Evolutionary conservation across 2,888 invertebrate species (phyloP).

Genomic region (Caradrina kadenii): DNA sequence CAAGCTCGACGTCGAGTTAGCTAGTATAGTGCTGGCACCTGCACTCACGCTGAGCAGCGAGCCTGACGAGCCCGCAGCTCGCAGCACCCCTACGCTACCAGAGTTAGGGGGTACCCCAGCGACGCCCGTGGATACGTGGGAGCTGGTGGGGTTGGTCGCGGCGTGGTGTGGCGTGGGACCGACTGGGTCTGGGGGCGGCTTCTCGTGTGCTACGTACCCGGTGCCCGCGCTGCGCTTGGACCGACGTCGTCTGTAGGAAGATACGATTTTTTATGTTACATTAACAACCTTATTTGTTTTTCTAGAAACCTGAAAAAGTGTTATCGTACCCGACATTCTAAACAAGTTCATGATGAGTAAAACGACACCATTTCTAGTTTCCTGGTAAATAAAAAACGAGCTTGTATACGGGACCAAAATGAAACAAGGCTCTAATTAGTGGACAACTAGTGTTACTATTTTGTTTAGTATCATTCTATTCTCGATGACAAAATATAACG

Average conservation of each 20-base stretch:
- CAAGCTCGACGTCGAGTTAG: conserved; percentile 86
- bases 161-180: conserved; percentile 25
- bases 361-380: too few relatives aligned
- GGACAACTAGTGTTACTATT: too few relatives aligned
- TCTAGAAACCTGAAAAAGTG: too few relatives aligned
- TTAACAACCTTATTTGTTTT: too few relatives aligned
- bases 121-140: conserved; percentile 30
- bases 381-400: too few relatives aligned
- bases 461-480: too few relatives aligned
- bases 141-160: conserved; percentile 43
- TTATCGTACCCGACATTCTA: too few relatives aligned
- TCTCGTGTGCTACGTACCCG: conserved; percentile 71
- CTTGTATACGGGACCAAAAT: too few relatives aligned
- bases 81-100: conserved; percentile 30
- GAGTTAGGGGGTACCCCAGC: neutral
- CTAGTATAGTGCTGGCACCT: conserved; percentile 91
- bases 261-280: neutral
- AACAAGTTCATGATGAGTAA: too few relatives aligned
- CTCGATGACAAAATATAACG: too few relatives aligned
- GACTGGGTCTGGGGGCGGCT: conserved; percentile 54
- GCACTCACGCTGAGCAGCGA: conserved; percentile 90
- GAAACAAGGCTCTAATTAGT: too few relatives aligned
- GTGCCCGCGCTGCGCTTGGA: conserved; percentile 70
- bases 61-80: conserved; percentile 66
- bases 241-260: conserved; percentile 67